phyloP scores from a whole-genome alignment of 2,888 invertebrate genomes.

The Melangyna quadrimaculata region DNA sequence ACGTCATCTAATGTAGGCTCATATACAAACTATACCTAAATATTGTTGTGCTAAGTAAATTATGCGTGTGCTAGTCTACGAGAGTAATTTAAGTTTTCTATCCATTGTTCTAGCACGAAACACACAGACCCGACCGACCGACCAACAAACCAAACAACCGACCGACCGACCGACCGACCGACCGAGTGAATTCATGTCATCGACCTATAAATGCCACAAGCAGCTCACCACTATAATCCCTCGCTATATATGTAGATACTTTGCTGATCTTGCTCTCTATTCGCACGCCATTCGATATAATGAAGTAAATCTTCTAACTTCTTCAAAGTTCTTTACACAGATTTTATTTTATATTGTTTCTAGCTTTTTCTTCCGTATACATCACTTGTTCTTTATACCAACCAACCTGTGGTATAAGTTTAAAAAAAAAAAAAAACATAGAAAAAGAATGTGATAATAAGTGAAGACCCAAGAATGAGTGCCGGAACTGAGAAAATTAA shows the following conservation, averaged over 20 bases:
- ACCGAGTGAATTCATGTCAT: conserved; percentile 58
- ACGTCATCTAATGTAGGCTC: conserved; percentile 6
- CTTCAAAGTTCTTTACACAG: conserved; percentile 16
- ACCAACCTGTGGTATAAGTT: not conserved
- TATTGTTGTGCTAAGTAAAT: conserved; percentile 19
- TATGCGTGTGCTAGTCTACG: conserved; percentile 39
- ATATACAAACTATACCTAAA: too few relatives aligned
- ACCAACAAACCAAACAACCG: too few relatives aligned
- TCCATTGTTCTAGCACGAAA: conserved; percentile 19
- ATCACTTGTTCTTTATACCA: not conserved
- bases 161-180: too few relatives aligned
- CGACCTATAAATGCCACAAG: conserved; percentile 63
- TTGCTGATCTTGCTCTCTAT: conserved; percentile 45
- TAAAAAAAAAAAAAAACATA: not conserved
- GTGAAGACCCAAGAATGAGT: conserved; percentile 1
- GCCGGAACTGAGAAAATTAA: conserved; percentile 47
- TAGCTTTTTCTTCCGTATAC: conserved; percentile 14
- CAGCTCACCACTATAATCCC: conserved; percentile 22
- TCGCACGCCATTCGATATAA: conserved; percentile 56
- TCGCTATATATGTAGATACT: conserved; percentile 6
- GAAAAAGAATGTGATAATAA: conserved; percentile 31
- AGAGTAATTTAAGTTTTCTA: conserved; percentile 42
- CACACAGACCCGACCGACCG: too few relatives aligned
- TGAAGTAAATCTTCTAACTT: conserved; percentile 31
- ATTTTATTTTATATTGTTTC: conserved; percentile 22